Percentiles rank a stretch among this genome's conserved stretches.
These are phyloP conservation scores for Trachelus stipa DNA, from an alignment of 2,888 invertebrate species.

Conservation along the genomic window DNA sequence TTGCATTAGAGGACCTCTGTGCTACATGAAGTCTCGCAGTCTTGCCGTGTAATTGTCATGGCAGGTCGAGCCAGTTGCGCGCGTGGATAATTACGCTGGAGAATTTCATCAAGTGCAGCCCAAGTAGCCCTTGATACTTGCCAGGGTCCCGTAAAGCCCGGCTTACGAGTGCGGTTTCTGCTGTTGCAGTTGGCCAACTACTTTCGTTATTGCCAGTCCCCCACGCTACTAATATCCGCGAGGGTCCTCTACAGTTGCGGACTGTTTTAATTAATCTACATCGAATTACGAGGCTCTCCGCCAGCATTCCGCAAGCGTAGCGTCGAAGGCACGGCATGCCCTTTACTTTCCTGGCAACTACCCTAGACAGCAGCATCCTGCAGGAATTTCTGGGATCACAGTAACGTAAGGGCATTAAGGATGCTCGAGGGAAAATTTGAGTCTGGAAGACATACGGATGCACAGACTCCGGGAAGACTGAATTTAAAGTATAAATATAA, in stretches of 20 bases:
- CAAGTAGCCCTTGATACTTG: conserved; percentile 50
- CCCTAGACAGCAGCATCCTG: not conserved
- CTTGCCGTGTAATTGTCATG: not conserved
- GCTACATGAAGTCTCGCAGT: not conserved
- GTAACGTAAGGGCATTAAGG: not conserved
- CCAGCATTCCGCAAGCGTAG: not conserved
- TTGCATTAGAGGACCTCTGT: not conserved
- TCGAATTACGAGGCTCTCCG: conserved; percentile 37
- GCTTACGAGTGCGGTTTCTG: conserved; percentile 33
- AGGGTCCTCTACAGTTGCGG: conserved; percentile 35
- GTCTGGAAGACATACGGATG: not conserved
- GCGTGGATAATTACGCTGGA: conserved; percentile 44
- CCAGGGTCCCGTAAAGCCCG: conserved; percentile 45
- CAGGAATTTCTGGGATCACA: not conserved
- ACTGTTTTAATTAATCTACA: conserved; percentile 56
- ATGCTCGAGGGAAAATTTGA: not conserved
- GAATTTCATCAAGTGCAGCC: conserved; percentile 46
- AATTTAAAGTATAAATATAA: not conserved
- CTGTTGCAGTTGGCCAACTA: conserved; percentile 12
- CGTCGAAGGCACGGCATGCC: not conserved
- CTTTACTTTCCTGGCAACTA: not conserved
- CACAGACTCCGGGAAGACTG: not conserved
- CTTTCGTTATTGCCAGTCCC: conserved; percentile 11
- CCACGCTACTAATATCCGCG: conserved; percentile 19
- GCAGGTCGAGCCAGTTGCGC: conserved; percentile 16